phyloP scores from a whole-genome alignment of 2,888 invertebrate genomes.

The Eubasilissa splendida region DNA sequence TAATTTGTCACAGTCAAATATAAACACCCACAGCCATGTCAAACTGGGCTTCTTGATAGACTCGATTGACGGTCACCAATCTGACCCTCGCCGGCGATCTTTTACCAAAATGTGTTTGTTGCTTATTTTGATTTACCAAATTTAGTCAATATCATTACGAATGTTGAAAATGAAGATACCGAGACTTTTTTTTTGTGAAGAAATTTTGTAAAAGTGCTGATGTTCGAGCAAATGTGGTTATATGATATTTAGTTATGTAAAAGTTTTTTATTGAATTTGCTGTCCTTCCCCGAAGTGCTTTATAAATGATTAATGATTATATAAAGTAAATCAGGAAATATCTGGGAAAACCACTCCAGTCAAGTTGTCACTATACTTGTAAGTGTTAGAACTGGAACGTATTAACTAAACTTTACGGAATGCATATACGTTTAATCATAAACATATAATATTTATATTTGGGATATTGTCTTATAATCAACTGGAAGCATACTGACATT shows the following conservation, averaged over 20 bases:
- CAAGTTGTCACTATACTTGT: constrained; percentile 39
- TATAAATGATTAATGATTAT: constrained; percentile 69
- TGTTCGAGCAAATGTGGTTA: constrained; percentile 15
- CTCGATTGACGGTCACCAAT: too few species aligned
- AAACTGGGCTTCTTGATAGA: too few species aligned
- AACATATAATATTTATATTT: constrained; percentile 26
- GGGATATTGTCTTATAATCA: constrained; percentile 35
- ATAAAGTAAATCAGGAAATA: constrained; percentile 49
- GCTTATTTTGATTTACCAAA: too few species aligned
- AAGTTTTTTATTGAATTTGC: constrained; percentile 75
- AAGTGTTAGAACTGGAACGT: constrained; percentile 37
- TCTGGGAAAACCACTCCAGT: constrained; percentile 44
- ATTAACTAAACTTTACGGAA: constrained; percentile 30
- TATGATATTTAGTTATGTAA: constrained; percentile 54
- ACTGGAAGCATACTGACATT: constrained; percentile 38
- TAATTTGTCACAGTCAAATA: too few species aligned
- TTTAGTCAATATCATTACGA: too few species aligned
- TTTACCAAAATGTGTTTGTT: too few species aligned
- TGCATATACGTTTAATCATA: neutral
- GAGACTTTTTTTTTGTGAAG: too few species aligned
- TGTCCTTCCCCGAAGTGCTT: constrained; percentile 76
- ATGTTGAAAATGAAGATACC: too few species aligned
- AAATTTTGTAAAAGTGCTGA: too few species aligned
- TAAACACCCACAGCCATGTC: too few species aligned
- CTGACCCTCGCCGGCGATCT: too few species aligned